Evolutionary conservation across 1,140 invertebrate genomes (phyloP), one percentile per base, ranked within the genome.

Genomic region (Rhagoletis zephyria): DNA sequence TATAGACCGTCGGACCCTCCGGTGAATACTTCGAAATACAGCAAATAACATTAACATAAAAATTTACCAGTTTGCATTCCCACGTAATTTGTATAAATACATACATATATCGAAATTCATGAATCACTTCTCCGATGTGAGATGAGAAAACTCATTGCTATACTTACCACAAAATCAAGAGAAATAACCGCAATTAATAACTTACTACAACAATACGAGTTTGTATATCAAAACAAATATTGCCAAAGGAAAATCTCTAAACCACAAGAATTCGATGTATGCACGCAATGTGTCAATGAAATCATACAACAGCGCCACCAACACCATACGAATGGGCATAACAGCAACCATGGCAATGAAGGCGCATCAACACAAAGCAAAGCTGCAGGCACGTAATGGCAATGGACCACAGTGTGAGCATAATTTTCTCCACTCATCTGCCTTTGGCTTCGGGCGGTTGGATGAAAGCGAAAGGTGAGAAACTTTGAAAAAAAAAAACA

Each of bases 101-200:
- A 30, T 30, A 30, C 30, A 30, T 30, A 30, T 30, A 30, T 30
- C 30, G 30, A 30, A 42, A 45, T 40, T 16, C 42, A 48, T 48
- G 67, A 67, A 67, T 67, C 64, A 67, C 64, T 40, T 40, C 10
- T 7, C 30, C 10, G 12, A 1, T 14, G 45, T 6, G 16, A 4
- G 40, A 40, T 45, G 67, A 48, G 42, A 74, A 74, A 4, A 48
- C 67, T 16, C 42, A 70, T 3, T 74, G 67, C 12, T 48, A 16
- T 48, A 74, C 42, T 45, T 42, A 74, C 42, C 40, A 16, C 3
- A 4, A 74, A 74, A 45, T 45, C 14, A 74, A 74, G 12, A 45
- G 12, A 40, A 74, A 10, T 74, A 74, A 74, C 67, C 67, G 67
- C 67, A 74, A 74, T 74, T 74, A 74, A 74, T 74, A 74, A 74